These are phyloP conservation scores for Chiloscyllium punctatum DNA, from an alignment of 2,797 vertebrate genomes.

Conservation along the genomic window DNA sequence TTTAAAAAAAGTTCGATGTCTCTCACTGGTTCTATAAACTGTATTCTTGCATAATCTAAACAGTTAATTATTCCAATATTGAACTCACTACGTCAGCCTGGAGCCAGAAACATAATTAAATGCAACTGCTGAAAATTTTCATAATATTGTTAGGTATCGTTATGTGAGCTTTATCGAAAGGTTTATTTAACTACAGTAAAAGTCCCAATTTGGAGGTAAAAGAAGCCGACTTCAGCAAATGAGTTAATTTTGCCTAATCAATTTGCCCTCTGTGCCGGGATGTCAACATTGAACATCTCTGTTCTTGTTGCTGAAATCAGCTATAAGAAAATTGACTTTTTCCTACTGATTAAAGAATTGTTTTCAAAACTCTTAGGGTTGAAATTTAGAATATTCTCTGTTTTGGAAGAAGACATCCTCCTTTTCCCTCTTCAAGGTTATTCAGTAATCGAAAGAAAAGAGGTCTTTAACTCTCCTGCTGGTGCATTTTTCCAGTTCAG, in stretches of 20 bases:
- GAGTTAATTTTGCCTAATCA: not conserved
- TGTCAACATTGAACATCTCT: not conserved
- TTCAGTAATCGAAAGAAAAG: not conserved
- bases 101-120: constrained; percentile 2
- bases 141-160: not conserved
- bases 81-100: not conserved
- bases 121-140: not conserved
- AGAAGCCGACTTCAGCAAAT: not conserved
- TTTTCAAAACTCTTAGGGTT: not conserved
- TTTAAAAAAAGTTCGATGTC: not conserved
- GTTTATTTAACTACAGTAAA: not conserved
- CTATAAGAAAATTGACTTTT: not conserved
- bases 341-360: not conserved
- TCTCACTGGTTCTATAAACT: not conserved
- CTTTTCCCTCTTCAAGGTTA: not conserved
- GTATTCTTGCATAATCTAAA: not conserved
- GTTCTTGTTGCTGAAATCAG: not conserved
- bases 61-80: constrained; percentile 5
- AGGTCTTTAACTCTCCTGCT: not conserved
- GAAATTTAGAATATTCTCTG: not conserved
- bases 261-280: not conserved
- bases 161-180: not conserved
- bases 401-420: not conserved
- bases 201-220: not conserved
- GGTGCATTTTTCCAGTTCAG: not conserved